These are phyloP conservation scores for Sciurus niger DNA, from an alignment of 2,113 vertebrate genomes.

Conservation along the genomic window DNA sequence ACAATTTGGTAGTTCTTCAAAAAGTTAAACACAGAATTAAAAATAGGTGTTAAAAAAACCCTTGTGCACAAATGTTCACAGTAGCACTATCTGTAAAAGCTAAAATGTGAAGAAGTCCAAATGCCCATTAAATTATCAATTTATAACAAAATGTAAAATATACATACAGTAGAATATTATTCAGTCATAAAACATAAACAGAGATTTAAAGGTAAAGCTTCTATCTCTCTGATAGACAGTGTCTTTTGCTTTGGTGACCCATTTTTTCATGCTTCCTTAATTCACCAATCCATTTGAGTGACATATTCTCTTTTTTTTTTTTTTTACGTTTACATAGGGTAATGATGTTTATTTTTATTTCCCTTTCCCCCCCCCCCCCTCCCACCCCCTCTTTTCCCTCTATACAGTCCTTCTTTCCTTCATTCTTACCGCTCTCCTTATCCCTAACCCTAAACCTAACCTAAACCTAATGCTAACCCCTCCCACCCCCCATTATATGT, in stretches of 20 bases:
- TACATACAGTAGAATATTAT: background rate
- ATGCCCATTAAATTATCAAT: background rate
- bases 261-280: background rate
- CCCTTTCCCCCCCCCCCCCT: too few species aligned
- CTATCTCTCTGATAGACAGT: background rate
- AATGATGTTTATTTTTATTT: too few species aligned
- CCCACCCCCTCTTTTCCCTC: too few species aligned
- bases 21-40: background rate
- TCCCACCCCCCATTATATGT: too few species aligned
- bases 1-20: background rate
- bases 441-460: too few species aligned
- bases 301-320: background rate
- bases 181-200: background rate
- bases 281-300: background rate
- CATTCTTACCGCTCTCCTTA: too few species aligned
- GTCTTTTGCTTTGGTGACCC: background rate
- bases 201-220: background rate
- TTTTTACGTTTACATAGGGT: too few species aligned
- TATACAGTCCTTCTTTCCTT: too few species aligned
- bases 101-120: slow-evolving; percentile 2
- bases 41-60: background rate
- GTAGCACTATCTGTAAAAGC: background rate
- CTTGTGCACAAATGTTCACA: background rate
- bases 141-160: background rate
- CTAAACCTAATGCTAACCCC: too few species aligned